phyloP scores from a whole-genome alignment of 2,113 vertebrate genomes.

The Tympanuchus pallidicinctus region DNA sequence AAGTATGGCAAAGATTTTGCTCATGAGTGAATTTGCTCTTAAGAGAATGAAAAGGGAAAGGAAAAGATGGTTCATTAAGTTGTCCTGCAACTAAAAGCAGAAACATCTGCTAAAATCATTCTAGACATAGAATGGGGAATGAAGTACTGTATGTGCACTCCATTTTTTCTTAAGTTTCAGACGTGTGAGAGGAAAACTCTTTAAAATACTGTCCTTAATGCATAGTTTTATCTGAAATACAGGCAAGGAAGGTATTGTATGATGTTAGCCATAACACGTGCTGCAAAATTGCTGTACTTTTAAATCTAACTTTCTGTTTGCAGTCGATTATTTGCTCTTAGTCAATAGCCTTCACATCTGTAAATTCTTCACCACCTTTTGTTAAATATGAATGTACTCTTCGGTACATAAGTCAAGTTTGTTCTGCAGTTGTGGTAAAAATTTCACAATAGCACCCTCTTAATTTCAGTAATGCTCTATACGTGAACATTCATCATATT shows the following conservation, averaged over 20 bases:
- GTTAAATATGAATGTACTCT: neutral
- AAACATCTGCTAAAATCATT: constrained; percentile 28
- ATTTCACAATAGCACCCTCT: neutral
- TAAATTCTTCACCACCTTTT: neutral
- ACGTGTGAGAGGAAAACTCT: neutral
- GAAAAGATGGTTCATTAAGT: constrained; percentile 27
- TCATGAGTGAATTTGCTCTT: constrained; percentile 25
- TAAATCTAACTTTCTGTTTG: neutral
- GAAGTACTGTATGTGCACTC: neutral
- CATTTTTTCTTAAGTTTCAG: neutral
- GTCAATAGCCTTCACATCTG: neutral
- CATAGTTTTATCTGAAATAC: neutral
- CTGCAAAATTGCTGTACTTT: neutral
- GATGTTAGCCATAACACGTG: neutral
- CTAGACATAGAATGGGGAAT: neutral
- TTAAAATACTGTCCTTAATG: neutral
- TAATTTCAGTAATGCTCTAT: neutral
- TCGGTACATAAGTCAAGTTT: neutral
- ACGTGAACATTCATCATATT: neutral
- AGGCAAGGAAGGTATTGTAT: neutral
- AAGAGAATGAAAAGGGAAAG: neutral
- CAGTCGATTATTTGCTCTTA: neutral
- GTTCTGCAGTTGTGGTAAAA: neutral
- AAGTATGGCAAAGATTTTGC: constrained; percentile 10
- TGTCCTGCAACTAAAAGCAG: constrained; percentile 12